phyloP scores from a whole-genome alignment of 2,113 vertebrate genomes.

The Onychostruthus taczanowskii region DNA sequence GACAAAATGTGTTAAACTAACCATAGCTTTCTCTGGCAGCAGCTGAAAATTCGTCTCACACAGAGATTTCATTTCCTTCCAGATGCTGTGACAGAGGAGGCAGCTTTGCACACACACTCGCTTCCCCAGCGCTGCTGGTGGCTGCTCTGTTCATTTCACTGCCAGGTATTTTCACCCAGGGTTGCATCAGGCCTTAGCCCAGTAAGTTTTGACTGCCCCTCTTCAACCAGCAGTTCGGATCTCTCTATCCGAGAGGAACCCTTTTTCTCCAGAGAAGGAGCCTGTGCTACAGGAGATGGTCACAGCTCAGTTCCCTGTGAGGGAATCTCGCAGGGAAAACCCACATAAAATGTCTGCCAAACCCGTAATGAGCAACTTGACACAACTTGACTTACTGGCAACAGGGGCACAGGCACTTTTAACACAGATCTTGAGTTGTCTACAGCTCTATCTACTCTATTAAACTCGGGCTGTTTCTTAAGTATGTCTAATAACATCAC shows the following conservation, averaged over 20 bases:
- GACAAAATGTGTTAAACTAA: constrained; percentile 57
- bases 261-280: neutral
- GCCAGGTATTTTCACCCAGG: neutral
- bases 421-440: neutral
- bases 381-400: neutral
- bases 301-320: accelerated
- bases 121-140: neutral
- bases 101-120: neutral
- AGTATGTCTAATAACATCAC: neutral
- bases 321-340: neutral
- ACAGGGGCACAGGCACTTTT: neutral
- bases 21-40: neutral
- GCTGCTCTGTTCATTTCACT: neutral
- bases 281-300: accelerated
- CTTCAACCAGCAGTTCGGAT: neutral
- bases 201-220: neutral
- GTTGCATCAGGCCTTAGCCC: neutral
- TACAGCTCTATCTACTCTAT: neutral
- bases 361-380: neutral
- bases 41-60: neutral
- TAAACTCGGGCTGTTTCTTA: neutral
- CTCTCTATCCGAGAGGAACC: neutral
- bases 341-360: neutral
- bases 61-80: constrained; percentile 37
- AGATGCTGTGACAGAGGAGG: neutral